Conservation (phyloP, 2,113 vertebrate species). For the Charina bottae region DNA sequence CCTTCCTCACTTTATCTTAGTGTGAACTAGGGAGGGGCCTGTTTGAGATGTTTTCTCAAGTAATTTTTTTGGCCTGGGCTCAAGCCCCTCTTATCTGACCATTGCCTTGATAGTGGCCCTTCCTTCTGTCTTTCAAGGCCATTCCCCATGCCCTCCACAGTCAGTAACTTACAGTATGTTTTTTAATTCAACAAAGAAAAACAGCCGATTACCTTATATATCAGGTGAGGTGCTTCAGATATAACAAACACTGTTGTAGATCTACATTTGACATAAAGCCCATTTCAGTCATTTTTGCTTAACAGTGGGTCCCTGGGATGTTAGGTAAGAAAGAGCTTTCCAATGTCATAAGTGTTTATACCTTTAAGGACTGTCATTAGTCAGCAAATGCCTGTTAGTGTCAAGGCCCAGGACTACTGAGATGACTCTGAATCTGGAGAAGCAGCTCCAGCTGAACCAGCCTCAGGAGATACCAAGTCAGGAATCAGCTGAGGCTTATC, state of each 20-base stretch:
- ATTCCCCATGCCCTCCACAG: background rate
- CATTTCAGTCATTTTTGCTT: background rate
- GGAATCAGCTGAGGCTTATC: background rate
- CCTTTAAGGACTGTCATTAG: background rate
- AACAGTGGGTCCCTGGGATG: background rate
- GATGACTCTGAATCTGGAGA: background rate
- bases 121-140: background rate
- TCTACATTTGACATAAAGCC: background rate
- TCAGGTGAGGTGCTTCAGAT: background rate
- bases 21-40: background rate
- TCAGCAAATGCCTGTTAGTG: background rate
- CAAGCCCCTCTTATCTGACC: background rate
- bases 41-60: background rate
- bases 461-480: background rate
- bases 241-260: background rate
- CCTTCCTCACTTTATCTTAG: background rate
- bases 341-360: background rate
- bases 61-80: background rate
- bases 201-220: background rate
- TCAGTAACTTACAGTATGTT: background rate
- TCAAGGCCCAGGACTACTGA: background rate
- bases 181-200: background rate
- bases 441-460: background rate
- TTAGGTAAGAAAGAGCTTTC: background rate
- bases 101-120: background rate